A percentile compares a stretch with the other conserved stretches of the same genome.
These are phyloP conservation scores for Sinocyclocheilus maitianheensis DNA, from an alignment of 2,113 vertebrate species.

Conservation along the genomic window DNA sequence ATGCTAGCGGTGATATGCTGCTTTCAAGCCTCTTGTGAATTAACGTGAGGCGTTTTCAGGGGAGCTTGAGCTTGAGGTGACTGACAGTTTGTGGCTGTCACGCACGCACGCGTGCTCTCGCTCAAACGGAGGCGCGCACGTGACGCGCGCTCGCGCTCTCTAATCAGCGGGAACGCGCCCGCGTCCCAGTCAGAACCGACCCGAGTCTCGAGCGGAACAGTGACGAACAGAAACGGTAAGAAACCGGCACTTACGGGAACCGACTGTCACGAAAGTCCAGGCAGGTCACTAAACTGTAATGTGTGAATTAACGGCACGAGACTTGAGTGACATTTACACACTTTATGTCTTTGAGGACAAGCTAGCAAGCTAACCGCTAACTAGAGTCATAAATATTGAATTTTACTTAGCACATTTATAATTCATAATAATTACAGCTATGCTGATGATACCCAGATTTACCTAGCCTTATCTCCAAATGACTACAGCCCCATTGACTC, in stretches of 20 bases:
- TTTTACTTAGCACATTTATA: neutral
- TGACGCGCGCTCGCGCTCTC: neutral
- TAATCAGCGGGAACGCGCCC: slow-evolving; percentile 34
- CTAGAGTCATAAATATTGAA: neutral
- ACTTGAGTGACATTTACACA: slow-evolving; percentile 29
- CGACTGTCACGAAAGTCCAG: neutral
- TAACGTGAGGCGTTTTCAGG: neutral
- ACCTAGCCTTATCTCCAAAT: too few relatives aligned
- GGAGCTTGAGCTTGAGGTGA: slow-evolving; percentile 37
- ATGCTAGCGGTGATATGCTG: neutral
- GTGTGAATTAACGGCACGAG: neutral
- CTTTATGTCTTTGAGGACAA: slow-evolving; percentile 38
- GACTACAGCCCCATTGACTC: too few relatives aligned
- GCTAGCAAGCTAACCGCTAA: slow-evolving; percentile 45
- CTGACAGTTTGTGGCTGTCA: slow-evolving; percentile 51
- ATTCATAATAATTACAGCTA: neutral
- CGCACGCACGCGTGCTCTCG: neutral
- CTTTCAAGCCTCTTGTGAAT: neutral
- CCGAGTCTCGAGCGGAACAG: slow-evolving; percentile 25
- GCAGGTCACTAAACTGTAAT: neutral
- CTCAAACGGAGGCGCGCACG: neutral
- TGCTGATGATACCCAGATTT: too few relatives aligned
- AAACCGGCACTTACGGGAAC: slow-evolving; percentile 3
- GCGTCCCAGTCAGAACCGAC: slow-evolving; percentile 41
- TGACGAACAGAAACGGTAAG: slow-evolving; percentile 34